Evolutionary conservation across 1,140 invertebrate species (phyloP).

Genomic region (Schlechtendalia chinensis): DNA sequence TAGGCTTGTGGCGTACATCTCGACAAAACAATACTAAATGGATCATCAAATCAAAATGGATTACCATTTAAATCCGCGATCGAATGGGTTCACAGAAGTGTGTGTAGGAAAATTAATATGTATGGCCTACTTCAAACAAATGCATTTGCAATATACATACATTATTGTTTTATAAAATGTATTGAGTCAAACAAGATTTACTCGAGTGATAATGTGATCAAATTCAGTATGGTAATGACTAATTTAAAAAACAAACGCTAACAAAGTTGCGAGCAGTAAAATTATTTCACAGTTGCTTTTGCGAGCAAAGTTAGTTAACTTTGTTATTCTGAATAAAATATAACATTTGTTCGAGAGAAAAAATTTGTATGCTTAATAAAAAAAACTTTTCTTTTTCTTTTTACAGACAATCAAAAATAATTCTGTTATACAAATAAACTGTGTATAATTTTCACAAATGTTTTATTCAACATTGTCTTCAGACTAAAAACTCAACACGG

Average conservation of each 20-base stretch:
- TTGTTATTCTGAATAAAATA: neutral
- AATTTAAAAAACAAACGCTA: neutral
- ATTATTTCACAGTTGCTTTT: neutral
- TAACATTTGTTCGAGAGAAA: neutral
- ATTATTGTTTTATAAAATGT: neutral
- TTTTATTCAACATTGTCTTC: neutral
- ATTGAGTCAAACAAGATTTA: neutral
- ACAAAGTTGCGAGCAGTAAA: neutral
- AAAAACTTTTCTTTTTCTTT: neutral
- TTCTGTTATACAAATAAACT: neutral
- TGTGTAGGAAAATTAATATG: neutral
- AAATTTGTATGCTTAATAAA: neutral
- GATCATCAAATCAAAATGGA: conserved; percentile 20
- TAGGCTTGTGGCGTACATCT: neutral
- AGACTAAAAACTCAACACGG: no score
- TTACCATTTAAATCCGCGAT: neutral
- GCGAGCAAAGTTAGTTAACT: neutral
- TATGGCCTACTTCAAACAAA: conserved; percentile 12
- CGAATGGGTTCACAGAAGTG: neutral
- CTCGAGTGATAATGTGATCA: neutral
- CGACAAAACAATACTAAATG: conserved; percentile 16
- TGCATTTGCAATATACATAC: neutral
- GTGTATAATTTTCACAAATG: neutral
- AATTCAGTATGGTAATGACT: neutral
- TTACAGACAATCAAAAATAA: neutral